Conservation (phyloP, 2,888 invertebrate genomes). For the Caenorhabditis wallacei region DNA sequence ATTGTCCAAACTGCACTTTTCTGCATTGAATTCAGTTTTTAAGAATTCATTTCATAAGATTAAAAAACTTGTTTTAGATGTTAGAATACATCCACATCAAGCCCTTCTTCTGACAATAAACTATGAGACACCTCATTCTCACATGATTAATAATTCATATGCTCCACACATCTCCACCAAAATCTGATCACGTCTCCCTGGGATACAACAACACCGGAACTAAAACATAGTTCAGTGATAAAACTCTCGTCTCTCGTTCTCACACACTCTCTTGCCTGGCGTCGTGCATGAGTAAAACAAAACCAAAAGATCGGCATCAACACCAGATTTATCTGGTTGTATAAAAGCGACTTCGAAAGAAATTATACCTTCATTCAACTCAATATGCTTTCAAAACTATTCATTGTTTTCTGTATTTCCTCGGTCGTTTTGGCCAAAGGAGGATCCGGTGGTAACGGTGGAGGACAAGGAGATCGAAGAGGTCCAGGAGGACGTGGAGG, state of each 20-base stretch:
- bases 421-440: constrained; percentile 30
- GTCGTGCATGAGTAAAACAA: constrained; percentile 43
- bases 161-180: constrained; percentile 47
- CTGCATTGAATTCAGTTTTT: too few species aligned
- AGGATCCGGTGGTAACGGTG: constrained; percentile 15
- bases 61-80: not conserved
- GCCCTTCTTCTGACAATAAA: not conserved
- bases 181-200: constrained; percentile 4
- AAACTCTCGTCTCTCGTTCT: constrained; percentile 30
- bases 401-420: constrained; percentile 40
- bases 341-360: constrained; percentile 36
- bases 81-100: constrained; percentile 10
- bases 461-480: constrained; percentile 19
- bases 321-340: constrained; percentile 45
- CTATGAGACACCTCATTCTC: constrained; percentile 9
- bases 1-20: too few species aligned
- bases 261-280: constrained; percentile 32
- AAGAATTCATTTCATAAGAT: not conserved
- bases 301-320: constrained; percentile 58
- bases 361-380: constrained; percentile 19
- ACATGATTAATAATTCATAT: constrained; percentile 21
- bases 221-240: constrained; percentile 57
- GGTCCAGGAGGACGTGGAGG: constrained; percentile 25
- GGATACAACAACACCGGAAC: constrained; percentile 1
- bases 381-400: constrained; percentile 54